phyloP scores from a whole-genome alignment of 2,113 vertebrate genomes.

The Odontophorus gujanensis region DNA sequence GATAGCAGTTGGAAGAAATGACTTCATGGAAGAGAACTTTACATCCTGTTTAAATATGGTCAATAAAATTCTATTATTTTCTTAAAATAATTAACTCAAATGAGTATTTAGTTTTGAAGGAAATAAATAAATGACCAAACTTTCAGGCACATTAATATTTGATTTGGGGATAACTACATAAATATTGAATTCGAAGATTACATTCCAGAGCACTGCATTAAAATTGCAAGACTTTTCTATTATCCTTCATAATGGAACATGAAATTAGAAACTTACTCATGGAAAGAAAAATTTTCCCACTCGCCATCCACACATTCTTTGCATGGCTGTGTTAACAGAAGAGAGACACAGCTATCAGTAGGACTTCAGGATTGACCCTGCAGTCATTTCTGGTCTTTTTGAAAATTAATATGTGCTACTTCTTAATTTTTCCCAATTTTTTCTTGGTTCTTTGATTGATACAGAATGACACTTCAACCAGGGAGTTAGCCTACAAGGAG shows the following conservation, averaged over 20 bases:
- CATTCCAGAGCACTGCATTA: conserved; percentile 74
- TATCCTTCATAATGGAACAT: conserved; percentile 75
- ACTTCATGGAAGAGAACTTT: background rate
- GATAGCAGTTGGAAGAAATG: background rate
- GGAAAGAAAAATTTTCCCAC: conserved; percentile 41
- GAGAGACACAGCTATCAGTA: background rate
- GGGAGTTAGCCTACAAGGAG: background rate
- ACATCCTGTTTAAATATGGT: conserved; percentile 1
- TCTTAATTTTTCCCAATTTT: background rate
- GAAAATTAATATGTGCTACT: conserved; percentile 49
- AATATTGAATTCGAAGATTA: conserved; percentile 79
- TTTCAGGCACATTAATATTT: conserved; percentile 77
- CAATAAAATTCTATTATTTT: conserved; percentile 38
- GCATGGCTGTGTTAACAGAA: background rate
- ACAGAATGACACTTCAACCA: background rate
- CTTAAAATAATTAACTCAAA: conserved; percentile 70
- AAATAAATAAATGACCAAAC: conserved; percentile 74
- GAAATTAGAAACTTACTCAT: conserved; percentile 69
- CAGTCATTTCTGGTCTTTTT: conserved; percentile 26
- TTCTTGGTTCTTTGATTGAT: background rate
- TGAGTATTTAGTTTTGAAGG: conserved; percentile 55
- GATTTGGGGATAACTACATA: conserved; percentile 78
- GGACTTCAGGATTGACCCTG: background rate
- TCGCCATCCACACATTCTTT: conserved; percentile 10
- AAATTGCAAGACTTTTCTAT: conserved; percentile 78